A percentile compares a stretch with the other conserved stretches of the same genome.
Conservation (phyloP, 1,140 invertebrate genomes). For the Brachionus koreanus region DNA sequence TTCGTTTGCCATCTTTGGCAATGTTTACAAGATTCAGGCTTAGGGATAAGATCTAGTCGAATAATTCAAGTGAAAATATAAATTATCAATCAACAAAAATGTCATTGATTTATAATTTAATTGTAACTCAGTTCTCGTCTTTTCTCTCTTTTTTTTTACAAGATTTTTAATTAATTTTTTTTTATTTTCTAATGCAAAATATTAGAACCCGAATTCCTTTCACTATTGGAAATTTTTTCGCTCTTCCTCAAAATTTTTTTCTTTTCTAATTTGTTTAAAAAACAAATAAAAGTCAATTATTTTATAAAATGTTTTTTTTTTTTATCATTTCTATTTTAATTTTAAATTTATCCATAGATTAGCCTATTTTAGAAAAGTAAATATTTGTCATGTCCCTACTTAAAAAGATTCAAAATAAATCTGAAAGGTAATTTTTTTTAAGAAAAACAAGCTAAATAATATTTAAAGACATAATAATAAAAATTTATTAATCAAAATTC, state of each 20-base stretch:
- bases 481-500: not conserved
- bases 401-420: constrained; percentile 34
- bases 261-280: not conserved
- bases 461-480: not conserved
- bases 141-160: not conserved
- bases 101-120: not conserved
- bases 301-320: not conserved
- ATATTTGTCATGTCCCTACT: constrained; percentile 12
- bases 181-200: not conserved
- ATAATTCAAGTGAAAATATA: constrained; percentile 7
- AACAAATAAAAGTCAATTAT: not conserved
- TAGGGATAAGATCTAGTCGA: not conserved
- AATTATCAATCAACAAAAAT: not conserved
- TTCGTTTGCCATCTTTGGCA: not conserved
- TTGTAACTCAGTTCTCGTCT: not conserved
- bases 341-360: not conserved
- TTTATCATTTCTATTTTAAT: not conserved
- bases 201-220: not conserved
- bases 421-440: constrained; percentile 37
- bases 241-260: not conserved
- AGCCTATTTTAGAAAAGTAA: not conserved
- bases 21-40: not conserved
- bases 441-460: not conserved
- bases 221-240: not conserved
- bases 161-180: not conserved